Conservation (phyloP, 1,140 invertebrate species). For the Halictus rubicundus region DNA sequence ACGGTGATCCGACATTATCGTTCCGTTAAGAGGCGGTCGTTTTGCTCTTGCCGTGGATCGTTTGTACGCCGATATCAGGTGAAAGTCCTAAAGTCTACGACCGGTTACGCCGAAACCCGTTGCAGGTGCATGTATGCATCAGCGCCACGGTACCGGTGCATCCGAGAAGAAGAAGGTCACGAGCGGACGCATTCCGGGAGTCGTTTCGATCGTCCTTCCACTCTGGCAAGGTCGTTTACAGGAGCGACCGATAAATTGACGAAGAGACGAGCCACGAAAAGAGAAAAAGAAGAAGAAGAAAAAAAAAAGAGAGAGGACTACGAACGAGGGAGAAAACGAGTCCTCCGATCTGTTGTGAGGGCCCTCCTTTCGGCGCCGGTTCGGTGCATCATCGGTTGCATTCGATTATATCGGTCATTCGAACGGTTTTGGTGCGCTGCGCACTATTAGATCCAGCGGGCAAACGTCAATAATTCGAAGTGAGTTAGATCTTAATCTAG, state of each 20-base stretch:
- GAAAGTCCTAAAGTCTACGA: slow-evolving; percentile 59
- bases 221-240: slow-evolving; percentile 51
- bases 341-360: background rate
- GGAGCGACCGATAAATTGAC: slow-evolving; percentile 48
- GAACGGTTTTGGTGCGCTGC: background rate
- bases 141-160: slow-evolving; percentile 46
- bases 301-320: too few relatives aligned
- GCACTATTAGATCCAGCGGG: too few relatives aligned
- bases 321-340: slow-evolving; percentile 35
- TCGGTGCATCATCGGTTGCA: background rate
- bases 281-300: too few relatives aligned
- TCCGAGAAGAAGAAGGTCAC: slow-evolving; percentile 57
- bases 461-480: too few relatives aligned
- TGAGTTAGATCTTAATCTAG: too few relatives aligned
- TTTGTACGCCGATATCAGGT: slow-evolving; percentile 49
- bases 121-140: slow-evolving; percentile 56
- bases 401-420: slow-evolving; percentile 2
- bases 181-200: slow-evolving; percentile 56
- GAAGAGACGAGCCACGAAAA: slow-evolving; percentile 25
- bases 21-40: slow-evolving; percentile 34
- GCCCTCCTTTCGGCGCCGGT: background rate
- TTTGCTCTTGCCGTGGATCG: slow-evolving; percentile 38
- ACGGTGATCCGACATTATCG: slow-evolving; percentile 30
- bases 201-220: slow-evolving; percentile 54
- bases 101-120: slow-evolving; percentile 59